Percentiles rank a stretch among this genome's conserved stretches.
Conservation (phyloP, 35 echinoderm and acorn worm species). For the Acanthaster planci region DNA sequence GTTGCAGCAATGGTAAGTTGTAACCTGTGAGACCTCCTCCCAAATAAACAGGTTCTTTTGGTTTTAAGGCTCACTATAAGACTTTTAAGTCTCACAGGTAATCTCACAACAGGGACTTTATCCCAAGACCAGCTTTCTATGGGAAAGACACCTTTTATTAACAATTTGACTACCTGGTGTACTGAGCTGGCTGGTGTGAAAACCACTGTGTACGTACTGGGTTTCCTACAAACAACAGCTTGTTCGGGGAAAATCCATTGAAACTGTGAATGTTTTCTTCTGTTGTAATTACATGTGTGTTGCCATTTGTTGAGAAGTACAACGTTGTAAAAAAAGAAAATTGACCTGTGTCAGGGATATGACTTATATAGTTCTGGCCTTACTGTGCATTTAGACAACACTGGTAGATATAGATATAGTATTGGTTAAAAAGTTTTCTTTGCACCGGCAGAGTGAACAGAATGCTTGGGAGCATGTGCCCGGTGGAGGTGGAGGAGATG, state of each 20-base stretch:
- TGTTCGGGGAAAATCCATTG: too few species aligned
- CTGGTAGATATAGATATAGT: not conserved
- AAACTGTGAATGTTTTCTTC: too few species aligned
- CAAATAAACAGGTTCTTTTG: too few species aligned
- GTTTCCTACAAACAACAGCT: too few species aligned
- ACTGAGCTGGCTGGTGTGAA: too few species aligned
- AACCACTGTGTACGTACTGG: not conserved
- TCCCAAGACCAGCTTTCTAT: too few species aligned
- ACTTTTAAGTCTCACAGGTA: too few species aligned
- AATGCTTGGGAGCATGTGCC: not conserved
- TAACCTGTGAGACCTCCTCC: too few species aligned
- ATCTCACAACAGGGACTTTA: too few species aligned
- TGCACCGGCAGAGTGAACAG: not conserved
- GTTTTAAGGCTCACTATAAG: too few species aligned
- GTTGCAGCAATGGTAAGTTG: not conserved
- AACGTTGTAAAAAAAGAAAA: not conserved
- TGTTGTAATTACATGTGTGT: not conserved
- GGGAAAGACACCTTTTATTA: too few species aligned
- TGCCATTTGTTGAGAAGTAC: not conserved
- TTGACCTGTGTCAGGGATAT: not conserved
- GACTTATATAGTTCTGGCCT: not conserved
- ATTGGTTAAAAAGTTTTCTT: not conserved
- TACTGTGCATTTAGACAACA: not conserved
- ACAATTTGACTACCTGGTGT: too few species aligned
- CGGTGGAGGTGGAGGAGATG: not conserved